phyloP scores from a whole-genome alignment of 2,113 vertebrate species.

The Poecile atricapillus region DNA sequence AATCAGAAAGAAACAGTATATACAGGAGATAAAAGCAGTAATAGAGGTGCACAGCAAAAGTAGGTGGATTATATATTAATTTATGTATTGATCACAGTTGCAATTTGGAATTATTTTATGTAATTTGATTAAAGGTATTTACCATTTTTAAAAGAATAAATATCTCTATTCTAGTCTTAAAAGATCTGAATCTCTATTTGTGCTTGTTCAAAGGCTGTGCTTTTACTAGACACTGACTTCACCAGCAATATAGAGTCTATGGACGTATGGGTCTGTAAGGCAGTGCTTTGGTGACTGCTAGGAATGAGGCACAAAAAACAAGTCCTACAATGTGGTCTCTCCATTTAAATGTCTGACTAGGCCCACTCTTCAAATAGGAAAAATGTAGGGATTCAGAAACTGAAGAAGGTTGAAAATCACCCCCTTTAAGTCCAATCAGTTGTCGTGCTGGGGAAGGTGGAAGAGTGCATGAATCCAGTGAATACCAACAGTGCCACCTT shows the following conservation, averaged over 20 bases:
- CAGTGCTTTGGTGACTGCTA: neutral
- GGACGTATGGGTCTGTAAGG: neutral
- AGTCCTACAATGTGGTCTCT: neutral
- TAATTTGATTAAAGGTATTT: neutral
- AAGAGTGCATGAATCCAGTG: neutral
- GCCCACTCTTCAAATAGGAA: neutral
- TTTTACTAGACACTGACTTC: neutral
- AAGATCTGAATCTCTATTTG: neutral
- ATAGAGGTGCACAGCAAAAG: neutral
- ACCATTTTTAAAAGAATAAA: neutral
- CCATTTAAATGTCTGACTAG: neutral
- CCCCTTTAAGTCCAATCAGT: neutral
- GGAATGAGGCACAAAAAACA: neutral
- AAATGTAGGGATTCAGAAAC: neutral
- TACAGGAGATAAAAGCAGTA: neutral
- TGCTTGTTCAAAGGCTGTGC: neutral
- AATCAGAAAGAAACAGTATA: neutral
- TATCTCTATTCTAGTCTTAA: neutral
- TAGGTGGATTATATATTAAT: neutral
- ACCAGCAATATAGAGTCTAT: neutral
- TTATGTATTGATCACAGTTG: neutral
- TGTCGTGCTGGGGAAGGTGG: neutral
- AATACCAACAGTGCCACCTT: constrained; percentile 42
- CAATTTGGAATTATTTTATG: neutral
- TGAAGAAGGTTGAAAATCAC: neutral